Evolutionary conservation across 2,888 invertebrate genomes (phyloP).

Genomic region (Alloscopus bannaensis): DNA sequence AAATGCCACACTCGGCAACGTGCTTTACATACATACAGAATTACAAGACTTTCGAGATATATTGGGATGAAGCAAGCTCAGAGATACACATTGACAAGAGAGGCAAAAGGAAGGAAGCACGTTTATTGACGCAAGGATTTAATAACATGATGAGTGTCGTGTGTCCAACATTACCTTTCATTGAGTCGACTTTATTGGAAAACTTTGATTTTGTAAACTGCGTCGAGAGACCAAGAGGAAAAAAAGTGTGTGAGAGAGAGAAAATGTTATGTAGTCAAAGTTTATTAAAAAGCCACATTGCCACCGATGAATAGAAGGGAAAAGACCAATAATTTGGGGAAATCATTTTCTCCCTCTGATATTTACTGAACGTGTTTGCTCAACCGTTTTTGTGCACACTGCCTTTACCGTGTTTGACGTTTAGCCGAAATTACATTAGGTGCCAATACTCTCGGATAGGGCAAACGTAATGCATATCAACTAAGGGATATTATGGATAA

Average conservation of each 20-base stretch:
- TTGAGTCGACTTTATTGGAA: constrained; percentile 69
- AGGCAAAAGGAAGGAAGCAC: background rate
- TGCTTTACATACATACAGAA: background rate
- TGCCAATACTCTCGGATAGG: constrained; percentile 16
- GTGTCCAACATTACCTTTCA: constrained; percentile 71
- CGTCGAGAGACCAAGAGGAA: too few species aligned
- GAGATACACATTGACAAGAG: background rate
- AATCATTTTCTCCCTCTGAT: constrained; percentile 49
- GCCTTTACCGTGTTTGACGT: constrained; percentile 39
- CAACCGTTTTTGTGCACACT: constrained; percentile 52
- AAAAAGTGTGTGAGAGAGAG: constrained; percentile 11
- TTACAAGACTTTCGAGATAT: background rate
- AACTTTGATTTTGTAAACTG: constrained; percentile 64
- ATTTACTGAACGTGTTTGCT: constrained; percentile 56
- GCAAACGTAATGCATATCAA: background rate
- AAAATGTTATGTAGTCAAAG: constrained; percentile 4
- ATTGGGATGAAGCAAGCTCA: background rate
- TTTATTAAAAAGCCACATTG: constrained; percentile 53
- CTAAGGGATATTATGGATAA: too few species aligned
- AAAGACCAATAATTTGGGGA: constrained; percentile 64
- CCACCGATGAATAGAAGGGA: constrained; percentile 60
- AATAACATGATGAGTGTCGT: constrained; percentile 73
- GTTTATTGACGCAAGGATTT: constrained; percentile 73
- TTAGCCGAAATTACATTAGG: constrained; percentile 41
- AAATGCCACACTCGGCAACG: constrained; percentile 22